Evolutionary conservation across 1,140 invertebrate genomes (phyloP).

Genomic region (Notospermus geniculatus): DNA sequence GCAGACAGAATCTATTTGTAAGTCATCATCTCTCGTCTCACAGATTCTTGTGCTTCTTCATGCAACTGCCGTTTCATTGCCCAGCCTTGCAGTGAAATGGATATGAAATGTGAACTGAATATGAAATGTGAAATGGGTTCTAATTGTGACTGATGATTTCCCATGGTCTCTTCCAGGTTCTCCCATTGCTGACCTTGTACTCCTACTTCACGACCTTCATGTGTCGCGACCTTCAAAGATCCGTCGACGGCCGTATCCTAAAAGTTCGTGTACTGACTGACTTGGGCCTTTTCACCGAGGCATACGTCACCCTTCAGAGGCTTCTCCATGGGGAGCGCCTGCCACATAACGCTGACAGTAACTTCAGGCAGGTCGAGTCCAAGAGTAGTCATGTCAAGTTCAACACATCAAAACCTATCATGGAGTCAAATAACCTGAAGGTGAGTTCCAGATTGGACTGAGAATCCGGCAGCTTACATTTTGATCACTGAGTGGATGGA

Average conservation of each 20-base stretch:
- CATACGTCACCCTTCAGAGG: slow-evolving; percentile 41
- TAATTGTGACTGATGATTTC: no score
- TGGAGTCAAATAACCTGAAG: slow-evolving; percentile 43
- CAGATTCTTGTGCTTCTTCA: no score
- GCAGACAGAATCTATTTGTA: slow-evolving; percentile 51
- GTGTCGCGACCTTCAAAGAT: slow-evolving; percentile 49
- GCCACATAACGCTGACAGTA: slow-evolving; percentile 48
- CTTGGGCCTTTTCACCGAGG: slow-evolving; percentile 46
- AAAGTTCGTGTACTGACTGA: slow-evolving; percentile 49
- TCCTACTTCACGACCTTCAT: slow-evolving; percentile 51
- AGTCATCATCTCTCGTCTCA: no score
- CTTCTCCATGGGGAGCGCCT: slow-evolving; percentile 51
- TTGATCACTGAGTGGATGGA: no score
- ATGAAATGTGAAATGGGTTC: no score
- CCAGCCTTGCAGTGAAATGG: no score
- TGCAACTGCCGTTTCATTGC: no score
- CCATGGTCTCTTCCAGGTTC: slow-evolving; percentile 40
- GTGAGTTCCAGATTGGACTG: slow-evolving; percentile 31
- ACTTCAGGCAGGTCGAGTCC: slow-evolving; percentile 46
- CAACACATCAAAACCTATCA: slow-evolving; percentile 41
- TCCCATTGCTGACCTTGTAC: slow-evolving; percentile 50
- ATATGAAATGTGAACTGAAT: no score
- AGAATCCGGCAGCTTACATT: no score
- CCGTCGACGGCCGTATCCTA: slow-evolving; percentile 50
- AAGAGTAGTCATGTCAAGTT: slow-evolving; percentile 34